A percentile compares a stretch with the other conserved stretches of the same genome.
Evolutionary conservation across 2,888 invertebrate genomes (phyloP).

Genomic region (Melieria crassipennis): DNA sequence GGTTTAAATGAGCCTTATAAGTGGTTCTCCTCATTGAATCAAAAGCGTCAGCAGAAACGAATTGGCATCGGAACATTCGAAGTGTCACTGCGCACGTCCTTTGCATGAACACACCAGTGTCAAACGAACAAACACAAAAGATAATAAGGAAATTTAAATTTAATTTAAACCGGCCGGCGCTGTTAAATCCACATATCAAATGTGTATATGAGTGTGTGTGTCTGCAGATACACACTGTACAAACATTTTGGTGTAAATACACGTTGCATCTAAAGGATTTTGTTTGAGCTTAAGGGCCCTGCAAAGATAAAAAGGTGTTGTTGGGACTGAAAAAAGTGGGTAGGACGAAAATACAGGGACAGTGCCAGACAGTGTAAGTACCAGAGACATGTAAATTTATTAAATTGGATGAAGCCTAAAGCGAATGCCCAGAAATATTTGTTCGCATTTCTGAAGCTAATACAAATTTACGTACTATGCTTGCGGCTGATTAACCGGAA

Average conservation of each 20-base stretch:
- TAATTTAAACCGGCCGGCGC: conserved; percentile 35
- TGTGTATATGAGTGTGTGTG: conserved; percentile 3
- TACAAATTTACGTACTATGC: too few relatives aligned
- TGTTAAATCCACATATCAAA: conserved; percentile 12
- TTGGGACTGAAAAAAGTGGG: neutral
- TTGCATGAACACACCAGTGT: neutral
- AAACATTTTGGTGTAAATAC: conserved; percentile 18
- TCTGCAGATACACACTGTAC: neutral
- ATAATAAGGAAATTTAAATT: conserved; percentile 36
- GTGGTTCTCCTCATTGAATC: neutral
- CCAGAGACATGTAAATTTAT: neutral
- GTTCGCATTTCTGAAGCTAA: too few relatives aligned
- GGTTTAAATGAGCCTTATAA: too few relatives aligned
- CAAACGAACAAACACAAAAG: conserved; percentile 5
- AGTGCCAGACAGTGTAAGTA: neutral
- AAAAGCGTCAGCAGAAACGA: conserved; percentile 11
- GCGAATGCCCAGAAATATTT: too few relatives aligned
- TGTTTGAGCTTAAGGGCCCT: conserved; percentile 20
- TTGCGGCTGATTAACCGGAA: too few relatives aligned
- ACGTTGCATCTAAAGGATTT: conserved; percentile 25
- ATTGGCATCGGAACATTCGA: too few relatives aligned
- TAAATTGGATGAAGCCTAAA: neutral
- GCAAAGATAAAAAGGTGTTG: neutral
- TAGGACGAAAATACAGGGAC: neutral
- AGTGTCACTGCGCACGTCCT: neutral